Evolutionary conservation across 2,113 vertebrate species (phyloP).

Genomic region (Leucoraja erinaceus): DNA sequence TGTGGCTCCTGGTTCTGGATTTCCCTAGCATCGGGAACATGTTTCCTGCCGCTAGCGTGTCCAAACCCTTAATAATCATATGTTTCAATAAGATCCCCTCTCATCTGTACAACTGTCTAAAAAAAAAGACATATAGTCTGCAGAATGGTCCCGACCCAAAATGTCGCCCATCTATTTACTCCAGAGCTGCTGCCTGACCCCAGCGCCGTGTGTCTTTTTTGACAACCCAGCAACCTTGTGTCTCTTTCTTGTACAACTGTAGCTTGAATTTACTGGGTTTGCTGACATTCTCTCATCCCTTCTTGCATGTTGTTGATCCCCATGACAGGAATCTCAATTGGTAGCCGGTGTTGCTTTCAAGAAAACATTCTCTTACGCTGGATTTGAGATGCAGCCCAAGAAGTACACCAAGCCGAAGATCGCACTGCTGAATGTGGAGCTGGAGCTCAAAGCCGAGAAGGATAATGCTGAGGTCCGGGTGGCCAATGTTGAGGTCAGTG

Average conservation of each 20-base stretch:
- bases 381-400: slow-evolving; percentile 98
- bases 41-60: no score
- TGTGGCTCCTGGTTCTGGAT: no score
- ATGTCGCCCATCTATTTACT: no score
- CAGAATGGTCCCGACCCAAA: no score
- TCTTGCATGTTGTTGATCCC: not conserved
- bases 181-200: no score
- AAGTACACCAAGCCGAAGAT: slow-evolving; percentile 79
- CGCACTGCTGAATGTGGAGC: slow-evolving; percentile 85
- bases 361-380: slow-evolving; percentile 95
- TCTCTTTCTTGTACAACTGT: not conserved
- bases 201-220: no score
- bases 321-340: slow-evolving; percentile 78
- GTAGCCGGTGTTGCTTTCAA: slow-evolving; percentile 91
- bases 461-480: slow-evolving; percentile 92
- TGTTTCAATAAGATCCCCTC: no score
- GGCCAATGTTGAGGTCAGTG: slow-evolving; percentile 75
- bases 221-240: no score
- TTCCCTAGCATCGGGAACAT: no score
- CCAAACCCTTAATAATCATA: no score
- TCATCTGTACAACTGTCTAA: no score
- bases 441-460: slow-evolving; percentile 95
- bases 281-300: not conserved
- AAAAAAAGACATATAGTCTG: no score
- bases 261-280: not conserved